Percentiles rank a stretch among this genome's conserved stretches.
Evolutionary conservation across 2,113 vertebrate genomes (phyloP).

Genomic region (Mohoua ochrocephala): DNA sequence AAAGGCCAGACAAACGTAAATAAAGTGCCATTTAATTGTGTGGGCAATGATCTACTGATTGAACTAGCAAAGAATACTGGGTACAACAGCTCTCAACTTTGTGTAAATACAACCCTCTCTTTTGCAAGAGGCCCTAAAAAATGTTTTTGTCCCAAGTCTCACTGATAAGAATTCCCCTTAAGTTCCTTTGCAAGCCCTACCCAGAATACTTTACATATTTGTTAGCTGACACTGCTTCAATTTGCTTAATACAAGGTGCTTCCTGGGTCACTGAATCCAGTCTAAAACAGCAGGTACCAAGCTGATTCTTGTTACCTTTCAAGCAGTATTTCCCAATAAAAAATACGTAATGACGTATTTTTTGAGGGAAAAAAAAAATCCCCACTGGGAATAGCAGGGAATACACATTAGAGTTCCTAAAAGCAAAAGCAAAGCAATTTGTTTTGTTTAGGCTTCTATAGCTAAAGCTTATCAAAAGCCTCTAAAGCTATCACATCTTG

Average conservation of each 20-base stretch:
- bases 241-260: neutral
- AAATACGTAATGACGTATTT: neutral
- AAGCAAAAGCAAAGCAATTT: neutral
- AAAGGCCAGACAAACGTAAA: neutral
- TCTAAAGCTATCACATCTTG: neutral
- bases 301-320: neutral
- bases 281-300: neutral
- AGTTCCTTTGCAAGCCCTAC: neutral
- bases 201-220: neutral
- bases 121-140: neutral
- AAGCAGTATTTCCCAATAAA: neutral
- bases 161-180: conserved; percentile 13
- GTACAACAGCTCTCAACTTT: neutral
- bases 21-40: neutral
- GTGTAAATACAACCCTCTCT: neutral
- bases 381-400: neutral
- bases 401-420: neutral
- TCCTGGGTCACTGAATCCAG: neutral
- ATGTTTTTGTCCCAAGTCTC: neutral
- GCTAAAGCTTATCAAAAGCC: conserved; percentile 16
- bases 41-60: neutral
- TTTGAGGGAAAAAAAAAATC: neutral
- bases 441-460: neutral
- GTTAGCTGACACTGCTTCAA: neutral
- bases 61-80: neutral